Base-by-base conservation (phyloP, 1,140 invertebrate genomes). In the Andrena cerasifolii region DNA sequence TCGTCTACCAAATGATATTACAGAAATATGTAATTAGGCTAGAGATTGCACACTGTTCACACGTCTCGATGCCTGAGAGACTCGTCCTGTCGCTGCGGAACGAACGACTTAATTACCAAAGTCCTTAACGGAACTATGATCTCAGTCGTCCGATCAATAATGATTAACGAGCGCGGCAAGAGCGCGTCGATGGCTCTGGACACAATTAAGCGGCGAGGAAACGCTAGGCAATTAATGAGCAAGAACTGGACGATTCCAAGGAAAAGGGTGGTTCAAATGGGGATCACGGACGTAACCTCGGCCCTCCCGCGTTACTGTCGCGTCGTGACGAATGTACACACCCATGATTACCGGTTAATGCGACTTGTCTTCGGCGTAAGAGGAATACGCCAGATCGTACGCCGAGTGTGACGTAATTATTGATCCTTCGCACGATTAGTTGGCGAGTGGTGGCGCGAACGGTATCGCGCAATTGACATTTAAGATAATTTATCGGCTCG, bases 391-490 rank as follows among this genome's bases (percentile, higher is more conserved):
- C 36, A 75, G 80, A 56, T 81, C 75, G 59, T 47, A 71, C n/a
- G 8, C 62, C 8, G 12, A 28, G 36, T 28, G 59, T 83, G 67
- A 83, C 76, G 75, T 83, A 67, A 83, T 82, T 54, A 43, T 40
- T 62, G 75, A 82, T 82, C 81, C 68, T 77, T 68, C 53, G 49
- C 28, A 3, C 49, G 74, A 82, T 78, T 73, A 53, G 53, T 49
- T 49, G 31, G 61, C 53, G 45, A 33, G 31, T 53, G 31, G 43
- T 59, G 21, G 53, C 36, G 33, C 72, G 71, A 67, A 51, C 72
- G 71, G 68, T 58, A 74, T 65, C 59, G 24, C 71, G 61, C 80
- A 71, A 78, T 78, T 83, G 80, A 82, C 81, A 82, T 83, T 83
- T 73, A 45, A 61, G 65, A 83, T 73, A 83, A 83, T 83, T 83